Percentiles rank a stretch among this genome's conserved stretches.
These are phyloP conservation scores for Cryptomyrus ogoouensis DNA, from an alignment of 2,113 vertebrate genomes.

Conservation along the genomic window DNA sequence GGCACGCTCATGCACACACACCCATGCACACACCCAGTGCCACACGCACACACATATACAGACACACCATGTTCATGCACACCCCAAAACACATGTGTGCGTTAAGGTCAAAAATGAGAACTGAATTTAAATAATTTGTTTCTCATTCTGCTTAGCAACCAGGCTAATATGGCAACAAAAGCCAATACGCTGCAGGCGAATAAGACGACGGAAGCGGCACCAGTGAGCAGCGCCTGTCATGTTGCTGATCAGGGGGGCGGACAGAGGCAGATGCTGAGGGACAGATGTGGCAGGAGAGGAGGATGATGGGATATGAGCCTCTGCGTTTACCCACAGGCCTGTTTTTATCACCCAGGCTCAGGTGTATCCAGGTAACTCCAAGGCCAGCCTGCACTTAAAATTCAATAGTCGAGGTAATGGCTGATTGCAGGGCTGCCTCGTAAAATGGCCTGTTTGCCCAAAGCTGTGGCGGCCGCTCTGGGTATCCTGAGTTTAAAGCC, in stretches of 20 bases:
- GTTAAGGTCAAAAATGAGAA: conserved; percentile 59
- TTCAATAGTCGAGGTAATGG: conserved; percentile 70
- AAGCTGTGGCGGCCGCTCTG: conserved; percentile 36
- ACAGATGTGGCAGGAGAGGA: conserved; percentile 37
- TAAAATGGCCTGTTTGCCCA: conserved; percentile 63
- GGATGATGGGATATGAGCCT: conserved; percentile 24
- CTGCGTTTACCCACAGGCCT: conserved; percentile 36
- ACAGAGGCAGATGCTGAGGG: conserved; percentile 10
- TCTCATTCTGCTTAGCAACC: neutral
- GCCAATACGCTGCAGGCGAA: neutral
- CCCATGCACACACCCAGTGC: conserved; percentile 20
- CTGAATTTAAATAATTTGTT: conserved; percentile 31
- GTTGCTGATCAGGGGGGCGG: neutral
- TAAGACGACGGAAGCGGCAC: neutral
- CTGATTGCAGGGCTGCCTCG: conserved; percentile 61
- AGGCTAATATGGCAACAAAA: neutral
- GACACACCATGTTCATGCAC: conserved; percentile 19
- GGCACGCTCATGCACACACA: conserved; percentile 12
- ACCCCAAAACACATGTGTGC: conserved; percentile 42
- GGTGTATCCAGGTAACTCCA: conserved; percentile 77
- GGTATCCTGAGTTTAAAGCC: neutral
- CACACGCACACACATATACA: conserved; percentile 27
- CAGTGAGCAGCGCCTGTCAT: neutral
- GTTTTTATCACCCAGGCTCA: conserved; percentile 61
- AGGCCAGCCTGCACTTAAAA: conserved; percentile 71